Conservation (phyloP, 2,888 invertebrate genomes). For the Cabera pusaria region DNA sequence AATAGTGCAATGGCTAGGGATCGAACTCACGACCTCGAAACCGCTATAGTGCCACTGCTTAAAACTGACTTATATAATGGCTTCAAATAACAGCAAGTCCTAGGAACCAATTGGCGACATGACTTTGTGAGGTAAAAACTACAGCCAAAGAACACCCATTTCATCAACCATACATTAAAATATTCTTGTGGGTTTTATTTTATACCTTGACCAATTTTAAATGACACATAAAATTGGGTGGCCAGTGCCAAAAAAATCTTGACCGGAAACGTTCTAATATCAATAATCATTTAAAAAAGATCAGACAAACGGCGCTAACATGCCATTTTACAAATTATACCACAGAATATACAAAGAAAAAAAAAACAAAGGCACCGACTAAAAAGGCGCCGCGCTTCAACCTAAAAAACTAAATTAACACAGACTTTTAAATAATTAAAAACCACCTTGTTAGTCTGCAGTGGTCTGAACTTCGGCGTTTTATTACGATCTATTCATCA, state of each 20-base stretch:
- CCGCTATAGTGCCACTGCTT: no score
- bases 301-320: conserved; percentile 69
- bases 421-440: conserved; percentile 75
- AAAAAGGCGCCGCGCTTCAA: conserved; percentile 61
- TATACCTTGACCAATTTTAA: neutral
- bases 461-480: conserved; percentile 62
- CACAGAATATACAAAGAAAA: conserved; percentile 65
- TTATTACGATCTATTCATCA: conserved; percentile 45
- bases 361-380: conserved; percentile 54
- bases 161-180: neutral
- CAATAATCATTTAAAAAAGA: conserved; percentile 67
- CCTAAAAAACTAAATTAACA: conserved; percentile 73
- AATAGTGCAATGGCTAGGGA: no score
- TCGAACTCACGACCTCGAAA: no score
- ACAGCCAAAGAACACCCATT: no score
- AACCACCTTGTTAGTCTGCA: conserved; percentile 72
- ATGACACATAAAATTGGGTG: conserved; percentile 13
- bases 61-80: no score
- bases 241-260: conserved; percentile 15
- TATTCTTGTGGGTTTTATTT: no score
- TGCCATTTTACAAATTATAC: conserved; percentile 79
- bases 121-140: no score
- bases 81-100: no score
- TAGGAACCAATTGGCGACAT: no score
- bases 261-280: conserved; percentile 69